Evolutionary conservation across 2,888 invertebrate genomes (phyloP), one percentile per base, ranked within the genome.

Genomic region (Tortrix viridana): DNA sequence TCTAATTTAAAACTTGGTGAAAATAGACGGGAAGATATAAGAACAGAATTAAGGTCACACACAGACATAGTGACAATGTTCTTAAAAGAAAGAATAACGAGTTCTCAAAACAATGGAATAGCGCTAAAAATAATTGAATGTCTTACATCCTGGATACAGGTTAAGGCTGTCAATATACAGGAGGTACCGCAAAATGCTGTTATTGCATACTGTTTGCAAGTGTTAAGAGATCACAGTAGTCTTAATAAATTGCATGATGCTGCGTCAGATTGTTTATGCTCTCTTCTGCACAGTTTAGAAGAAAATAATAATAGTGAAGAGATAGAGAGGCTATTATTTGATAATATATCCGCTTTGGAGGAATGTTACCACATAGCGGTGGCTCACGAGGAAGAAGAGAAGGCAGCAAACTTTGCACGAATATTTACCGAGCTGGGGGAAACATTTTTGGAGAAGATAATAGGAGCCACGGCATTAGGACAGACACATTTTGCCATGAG

Each of bases 391-490:
- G 98, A 99, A 78, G 95, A 96, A 69, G 98, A 98, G 89, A 98
- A 97, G 93, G 96, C 97, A 2, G 95, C 97, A 67, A 98, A 98
- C 84, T 98, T 97, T 85, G 98, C 98, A 71, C 94, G 98, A 69
- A 95, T 99, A 71, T 99, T 99, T 81, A 98, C 99, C 1, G 98
- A 98, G 84, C 84, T 98, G 67, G 98, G 96, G 0, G 99, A 99
- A 87, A 95, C 98, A 6, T 97, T 98, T 84, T 91, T 99, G 70
- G 95, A 96, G 69, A 96, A 96, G 77, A 96, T 99, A 75, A 93
- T 98, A 7, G 92, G 93, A 44, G 94, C 94, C 60, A 92, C 92
- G 47, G 92, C 93, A 12, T 93, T 93, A 69, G 93, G 94, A 7
- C 84, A 87, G 65, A 93, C 94, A 19, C 96, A 97, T 85, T 97